These are phyloP conservation scores for Galendromus occidentalis DNA, from an alignment of 1,140 invertebrate genomes.

Conservation along the genomic window DNA sequence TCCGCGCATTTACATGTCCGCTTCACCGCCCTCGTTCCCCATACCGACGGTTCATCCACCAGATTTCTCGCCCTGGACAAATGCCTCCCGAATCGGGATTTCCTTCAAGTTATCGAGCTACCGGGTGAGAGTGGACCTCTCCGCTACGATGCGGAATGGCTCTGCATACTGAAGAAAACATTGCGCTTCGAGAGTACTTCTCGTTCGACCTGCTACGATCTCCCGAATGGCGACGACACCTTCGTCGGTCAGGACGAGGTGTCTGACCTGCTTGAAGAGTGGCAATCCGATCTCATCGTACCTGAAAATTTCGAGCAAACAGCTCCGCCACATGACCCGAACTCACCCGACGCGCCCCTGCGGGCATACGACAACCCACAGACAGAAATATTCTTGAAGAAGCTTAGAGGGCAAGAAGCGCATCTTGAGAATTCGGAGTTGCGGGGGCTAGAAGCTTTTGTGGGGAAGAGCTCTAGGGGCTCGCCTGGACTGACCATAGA, in stretches of 20 bases:
- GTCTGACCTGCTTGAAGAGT: background rate
- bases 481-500: background rate
- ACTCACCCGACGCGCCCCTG: background rate
- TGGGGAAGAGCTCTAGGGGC: background rate
- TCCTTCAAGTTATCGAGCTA: constrained; percentile 38
- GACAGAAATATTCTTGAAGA: background rate
- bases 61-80: constrained; percentile 92
- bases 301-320: constrained; percentile 7
- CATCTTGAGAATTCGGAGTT: background rate
- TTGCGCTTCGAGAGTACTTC: constrained; percentile 65
- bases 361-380: background rate
- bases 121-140: constrained; percentile 31
- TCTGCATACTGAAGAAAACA: constrained; percentile 61
- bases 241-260: background rate
- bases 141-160: constrained; percentile 80
- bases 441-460: background rate
- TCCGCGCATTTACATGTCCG: constrained; percentile 90
- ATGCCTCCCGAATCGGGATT: constrained; percentile 66
- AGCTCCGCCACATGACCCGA: background rate
- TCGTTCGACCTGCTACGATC: constrained; percentile 38
- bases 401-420: background rate
- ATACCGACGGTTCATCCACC: constrained; percentile 40
- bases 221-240: background rate
- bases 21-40: constrained; percentile 65
- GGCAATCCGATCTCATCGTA: background rate